phyloP scores from a whole-genome alignment of 2,888 invertebrate species.

The Metellina segmentata region DNA sequence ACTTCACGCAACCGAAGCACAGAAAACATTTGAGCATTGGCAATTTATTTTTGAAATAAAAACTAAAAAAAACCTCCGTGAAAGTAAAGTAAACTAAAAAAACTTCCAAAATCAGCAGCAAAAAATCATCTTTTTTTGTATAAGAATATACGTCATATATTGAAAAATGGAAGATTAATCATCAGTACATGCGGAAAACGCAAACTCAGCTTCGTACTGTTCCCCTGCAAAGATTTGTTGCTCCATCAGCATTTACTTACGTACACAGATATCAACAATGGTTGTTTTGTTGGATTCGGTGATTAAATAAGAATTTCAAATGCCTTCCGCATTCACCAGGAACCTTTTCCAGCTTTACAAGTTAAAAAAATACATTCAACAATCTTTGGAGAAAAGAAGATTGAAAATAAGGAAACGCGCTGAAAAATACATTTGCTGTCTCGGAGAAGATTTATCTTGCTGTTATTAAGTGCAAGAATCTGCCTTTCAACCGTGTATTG shows the following conservation, averaged over 20 bases:
- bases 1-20: too few species aligned
- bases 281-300: neutral
- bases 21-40: too few species aligned
- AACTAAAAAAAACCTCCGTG: too few species aligned
- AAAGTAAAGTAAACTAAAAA: too few species aligned
- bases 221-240: neutral
- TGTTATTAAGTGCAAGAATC: neutral
- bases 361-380: neutral
- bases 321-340: neutral
- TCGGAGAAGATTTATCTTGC: neutral
- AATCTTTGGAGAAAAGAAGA: neutral
- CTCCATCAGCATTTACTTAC: neutral
- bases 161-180: neutral
- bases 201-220: neutral
- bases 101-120: too few species aligned
- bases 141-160: neutral
- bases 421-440: neutral
- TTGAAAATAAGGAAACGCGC: neutral
- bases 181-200: neutral
- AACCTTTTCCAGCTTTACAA: neutral
- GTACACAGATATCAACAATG: neutral
- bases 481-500: neutral
- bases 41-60: too few species aligned
- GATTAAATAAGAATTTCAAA: conserved; percentile 1
- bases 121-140: too few species aligned